Percentiles rank a stretch among this genome's conserved stretches.
Evolutionary conservation across 2,888 invertebrate species (phyloP).

Genomic region (Antitype chi): DNA sequence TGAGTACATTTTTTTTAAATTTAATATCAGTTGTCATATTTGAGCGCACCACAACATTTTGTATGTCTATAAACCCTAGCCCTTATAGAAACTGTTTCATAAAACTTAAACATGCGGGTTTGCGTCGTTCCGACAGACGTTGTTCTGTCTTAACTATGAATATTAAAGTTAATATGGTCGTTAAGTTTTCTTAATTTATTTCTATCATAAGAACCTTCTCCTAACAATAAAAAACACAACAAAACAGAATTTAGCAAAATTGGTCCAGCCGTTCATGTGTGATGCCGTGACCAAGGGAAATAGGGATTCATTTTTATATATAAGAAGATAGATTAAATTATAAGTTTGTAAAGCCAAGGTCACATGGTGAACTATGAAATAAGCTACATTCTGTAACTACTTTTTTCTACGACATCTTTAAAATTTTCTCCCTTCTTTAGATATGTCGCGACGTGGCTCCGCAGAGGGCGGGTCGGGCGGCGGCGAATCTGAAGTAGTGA

Average conservation of each 20-base stretch:
- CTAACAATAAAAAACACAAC: too few species aligned
- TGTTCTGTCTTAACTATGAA: too few species aligned
- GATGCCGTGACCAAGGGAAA: too few species aligned
- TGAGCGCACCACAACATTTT: not conserved
- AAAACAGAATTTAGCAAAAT: too few species aligned
- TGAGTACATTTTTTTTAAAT: constrained; percentile 81
- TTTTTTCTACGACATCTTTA: not conserved
- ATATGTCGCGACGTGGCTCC: constrained; percentile 94
- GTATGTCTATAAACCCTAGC: too few species aligned
- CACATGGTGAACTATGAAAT: not conserved
- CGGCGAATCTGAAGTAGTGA: constrained; percentile 95
- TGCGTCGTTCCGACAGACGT: too few species aligned
- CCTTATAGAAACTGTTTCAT: not conserved
- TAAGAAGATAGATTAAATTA: too few species aligned
- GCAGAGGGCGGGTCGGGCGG: constrained; percentile 94
- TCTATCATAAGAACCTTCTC: too few species aligned
- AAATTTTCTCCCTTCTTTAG: constrained; percentile 40
- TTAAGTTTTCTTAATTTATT: too few species aligned
- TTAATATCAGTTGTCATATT: not conserved
- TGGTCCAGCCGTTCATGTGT: too few species aligned
- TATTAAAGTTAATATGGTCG: too few species aligned
- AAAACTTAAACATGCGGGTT: not conserved
- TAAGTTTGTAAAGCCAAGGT: not conserved
- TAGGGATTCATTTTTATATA: too few species aligned
- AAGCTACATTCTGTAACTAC: not conserved